These are phyloP conservation scores for Hirudo medicinalis DNA, from an alignment of 1,140 invertebrate species.

Conservation along the genomic window DNA sequence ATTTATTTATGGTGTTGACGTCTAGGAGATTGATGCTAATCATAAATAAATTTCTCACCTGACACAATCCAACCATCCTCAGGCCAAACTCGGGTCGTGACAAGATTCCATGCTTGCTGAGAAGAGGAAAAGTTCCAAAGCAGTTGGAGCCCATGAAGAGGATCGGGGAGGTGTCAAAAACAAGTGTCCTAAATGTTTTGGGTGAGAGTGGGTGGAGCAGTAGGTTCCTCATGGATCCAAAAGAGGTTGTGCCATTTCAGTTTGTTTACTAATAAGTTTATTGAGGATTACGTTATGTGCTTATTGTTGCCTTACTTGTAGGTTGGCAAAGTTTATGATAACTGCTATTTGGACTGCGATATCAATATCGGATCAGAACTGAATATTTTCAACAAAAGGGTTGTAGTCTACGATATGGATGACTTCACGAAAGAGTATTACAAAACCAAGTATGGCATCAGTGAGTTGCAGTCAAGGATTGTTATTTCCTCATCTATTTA, in stretches of 20 bases:
- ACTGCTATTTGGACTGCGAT: slow-evolving; percentile 59
- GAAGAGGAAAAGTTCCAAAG: slow-evolving; percentile 37
- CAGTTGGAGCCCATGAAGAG: slow-evolving; percentile 38
- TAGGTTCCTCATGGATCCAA: slow-evolving; percentile 46
- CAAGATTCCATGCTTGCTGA: slow-evolving; percentile 38
- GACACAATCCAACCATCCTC: background rate
- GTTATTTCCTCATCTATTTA: too few relatives aligned
- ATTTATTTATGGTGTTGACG: too few relatives aligned
- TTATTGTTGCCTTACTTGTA: slow-evolving; percentile 22
- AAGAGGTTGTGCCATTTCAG: slow-evolving; percentile 27
- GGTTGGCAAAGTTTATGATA: slow-evolving; percentile 38
- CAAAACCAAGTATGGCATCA: slow-evolving; percentile 41
- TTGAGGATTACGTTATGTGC: background rate
- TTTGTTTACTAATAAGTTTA: too few relatives aligned
- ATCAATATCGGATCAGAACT: slow-evolving; percentile 47
- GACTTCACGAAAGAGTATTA: slow-evolving; percentile 45
- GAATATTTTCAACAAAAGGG: slow-evolving; percentile 39
- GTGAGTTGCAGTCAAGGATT: slow-evolving; percentile 28
- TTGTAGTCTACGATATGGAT: slow-evolving; percentile 40
- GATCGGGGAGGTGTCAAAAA: slow-evolving; percentile 48
- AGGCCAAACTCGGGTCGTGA: slow-evolving; percentile 37
- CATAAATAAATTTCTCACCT: too few relatives aligned
- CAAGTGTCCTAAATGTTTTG: slow-evolving; percentile 59
- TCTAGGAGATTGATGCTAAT: too few relatives aligned
- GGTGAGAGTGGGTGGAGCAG: slow-evolving; percentile 49